Evolutionary conservation across 2,113 vertebrate genomes (phyloP), one percentile per base, ranked within the genome.

Genomic region (Oostethus manadensis): DNA sequence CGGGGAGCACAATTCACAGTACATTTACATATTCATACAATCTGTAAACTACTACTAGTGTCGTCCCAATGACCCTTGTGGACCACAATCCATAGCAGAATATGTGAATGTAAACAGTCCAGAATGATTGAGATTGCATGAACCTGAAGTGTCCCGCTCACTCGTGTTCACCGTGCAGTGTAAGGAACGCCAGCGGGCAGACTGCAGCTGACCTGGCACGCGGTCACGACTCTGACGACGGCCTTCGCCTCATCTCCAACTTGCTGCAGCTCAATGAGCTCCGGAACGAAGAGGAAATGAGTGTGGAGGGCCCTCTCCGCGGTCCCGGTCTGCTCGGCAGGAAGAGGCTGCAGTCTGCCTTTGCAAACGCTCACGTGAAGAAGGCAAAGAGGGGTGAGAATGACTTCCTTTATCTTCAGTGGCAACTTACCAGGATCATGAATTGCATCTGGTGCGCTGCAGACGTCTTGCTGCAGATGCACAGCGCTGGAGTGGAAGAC

Each of bases 131-230:
- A 54, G 1, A 11, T 45, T 16, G 6, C 10, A 3, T 45, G 14
- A 17, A 15, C 1, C 0, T 7, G 2, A 20, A 6, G 33, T 4
- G 11, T 55, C 38, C n/a, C 18, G 38, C n/a, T 55, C 33, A 18
- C n/a, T 38, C 69, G 64, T 81, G 15, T 76, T 90, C 7, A 72
- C 35, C 21, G 73, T 84, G 62, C 91, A 98, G 96, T 88, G 93
- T 97, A 73, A 93, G 92, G 90, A 98, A 96, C 76, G 90, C 92
- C 86, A 93, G 91, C 67, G 95, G 94, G 76, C 92, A 97, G 91
- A 97, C 94, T 1, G 93, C 95, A 62, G 96, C 95, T 48, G 95
- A 98, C 84, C 92, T 98, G 90, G 96, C 96, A 63, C 90, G 88
- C 48, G 88, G 92, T 82, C 93, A 96, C 84, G 94, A 95, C 68